Conservation (phyloP, 2,113 vertebrate genomes). For the Bucco capensis region DNA sequence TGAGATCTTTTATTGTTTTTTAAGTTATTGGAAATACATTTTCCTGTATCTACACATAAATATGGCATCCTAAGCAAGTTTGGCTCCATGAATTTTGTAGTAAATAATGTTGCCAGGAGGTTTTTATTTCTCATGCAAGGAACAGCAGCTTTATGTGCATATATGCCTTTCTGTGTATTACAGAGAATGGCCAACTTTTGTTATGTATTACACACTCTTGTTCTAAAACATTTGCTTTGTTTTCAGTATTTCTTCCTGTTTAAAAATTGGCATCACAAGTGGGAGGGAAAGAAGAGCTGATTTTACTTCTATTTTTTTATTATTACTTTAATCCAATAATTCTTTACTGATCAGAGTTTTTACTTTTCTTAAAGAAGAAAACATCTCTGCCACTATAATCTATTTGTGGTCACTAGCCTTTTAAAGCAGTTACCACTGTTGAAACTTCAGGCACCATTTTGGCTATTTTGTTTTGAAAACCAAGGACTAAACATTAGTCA, state of each 20-base stretch:
- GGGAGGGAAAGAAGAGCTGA: not conserved
- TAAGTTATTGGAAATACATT: not conserved
- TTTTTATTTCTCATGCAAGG: constrained; percentile 37
- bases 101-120: constrained; percentile 7
- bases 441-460: not conserved
- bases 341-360: not conserved
- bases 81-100: constrained; percentile 13
- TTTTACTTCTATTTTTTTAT: not conserved
- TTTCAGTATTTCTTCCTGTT: not conserved
- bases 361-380: not conserved
- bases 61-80: not conserved
- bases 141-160: not conserved
- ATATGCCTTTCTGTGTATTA: not conserved
- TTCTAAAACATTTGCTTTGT: too few species aligned
- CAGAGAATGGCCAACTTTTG: not conserved
- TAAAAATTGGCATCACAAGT: not conserved
- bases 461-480: constrained; percentile 24
- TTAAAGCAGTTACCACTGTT: not conserved
- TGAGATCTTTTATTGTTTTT: not conserved
- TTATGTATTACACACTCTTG: not conserved
- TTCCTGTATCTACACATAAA: not conserved
- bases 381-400: not conserved
- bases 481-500: not conserved
- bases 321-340: not conserved
- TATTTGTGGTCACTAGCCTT: not conserved